These are phyloP conservation scores for Artibeus jamaicensis DNA, from an alignment of 2,797 vertebrate genomes.

Conservation along the genomic window DNA sequence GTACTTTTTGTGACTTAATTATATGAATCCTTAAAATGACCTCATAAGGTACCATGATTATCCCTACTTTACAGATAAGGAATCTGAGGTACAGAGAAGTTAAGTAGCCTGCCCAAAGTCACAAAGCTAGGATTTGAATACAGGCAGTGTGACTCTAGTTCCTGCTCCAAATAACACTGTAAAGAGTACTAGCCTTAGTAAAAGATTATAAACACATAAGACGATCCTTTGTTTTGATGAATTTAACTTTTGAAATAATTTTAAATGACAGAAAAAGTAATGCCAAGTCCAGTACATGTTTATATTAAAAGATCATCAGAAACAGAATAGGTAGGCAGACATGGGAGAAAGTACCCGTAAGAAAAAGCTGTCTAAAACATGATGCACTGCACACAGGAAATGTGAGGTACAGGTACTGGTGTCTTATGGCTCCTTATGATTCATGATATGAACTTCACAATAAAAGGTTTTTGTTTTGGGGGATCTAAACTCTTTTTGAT, in stretches of 20 bases:
- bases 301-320: conserved; percentile 13
- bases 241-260: conserved; percentile 44
- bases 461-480: neutral
- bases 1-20: neutral
- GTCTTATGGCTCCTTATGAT: neutral
- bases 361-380: neutral
- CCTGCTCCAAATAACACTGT: neutral
- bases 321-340: neutral
- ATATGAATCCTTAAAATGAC: neutral
- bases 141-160: neutral
- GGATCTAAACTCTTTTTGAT: neutral
- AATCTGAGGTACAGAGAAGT: neutral
- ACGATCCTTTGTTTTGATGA: neutral
- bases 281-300: neutral
- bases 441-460: neutral
- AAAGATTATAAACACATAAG: conserved; percentile 8
- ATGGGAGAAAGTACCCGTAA: neutral
- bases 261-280: neutral
- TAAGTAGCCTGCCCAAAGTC: conserved; percentile 15
- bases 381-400: neutral
- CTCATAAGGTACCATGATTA: neutral
- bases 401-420: neutral
- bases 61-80: neutral
- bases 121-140: neutral
- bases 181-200: neutral